These are phyloP conservation scores for Tetrao urogallus DNA, from an alignment of 2,113 vertebrate species.

Conservation along the genomic window DNA sequence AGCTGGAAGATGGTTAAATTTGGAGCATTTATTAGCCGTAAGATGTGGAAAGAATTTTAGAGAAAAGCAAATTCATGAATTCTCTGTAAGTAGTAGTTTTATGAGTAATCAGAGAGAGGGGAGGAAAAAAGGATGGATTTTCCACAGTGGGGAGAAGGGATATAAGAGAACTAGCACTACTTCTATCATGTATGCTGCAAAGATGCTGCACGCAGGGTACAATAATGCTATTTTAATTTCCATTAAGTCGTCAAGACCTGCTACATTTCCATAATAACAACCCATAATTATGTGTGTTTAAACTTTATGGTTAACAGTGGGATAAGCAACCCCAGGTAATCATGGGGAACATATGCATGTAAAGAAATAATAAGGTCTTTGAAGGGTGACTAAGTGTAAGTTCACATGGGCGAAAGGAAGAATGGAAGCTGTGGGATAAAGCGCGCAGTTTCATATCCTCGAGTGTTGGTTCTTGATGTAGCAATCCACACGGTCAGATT, in stretches of 20 bases:
- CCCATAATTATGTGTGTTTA: slow-evolving; percentile 23
- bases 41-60: background rate
- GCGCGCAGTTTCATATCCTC: slow-evolving; percentile 18
- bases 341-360: background rate
- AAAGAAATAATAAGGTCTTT: slow-evolving; percentile 38
- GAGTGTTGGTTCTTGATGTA: background rate
- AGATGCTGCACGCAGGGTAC: background rate
- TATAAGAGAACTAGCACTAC: background rate
- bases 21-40: background rate
- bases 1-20: background rate
- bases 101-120: background rate
- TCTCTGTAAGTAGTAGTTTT: background rate
- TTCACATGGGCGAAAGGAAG: slow-evolving; percentile 23
- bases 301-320: slow-evolving; percentile 12
- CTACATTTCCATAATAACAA: slow-evolving; percentile 48
- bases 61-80: background rate
- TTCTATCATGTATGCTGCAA: background rate
- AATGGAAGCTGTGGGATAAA: slow-evolving; percentile 9
- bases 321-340: slow-evolving; percentile 32
- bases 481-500: background rate
- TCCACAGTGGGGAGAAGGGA: too few relatives aligned
- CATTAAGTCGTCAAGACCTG: background rate
- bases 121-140: background rate
- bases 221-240: background rate
- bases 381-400: slow-evolving; percentile 43